Evolutionary conservation across 1,140 invertebrate genomes (phyloP).

Genomic region (Zaprionus inermis): DNA sequence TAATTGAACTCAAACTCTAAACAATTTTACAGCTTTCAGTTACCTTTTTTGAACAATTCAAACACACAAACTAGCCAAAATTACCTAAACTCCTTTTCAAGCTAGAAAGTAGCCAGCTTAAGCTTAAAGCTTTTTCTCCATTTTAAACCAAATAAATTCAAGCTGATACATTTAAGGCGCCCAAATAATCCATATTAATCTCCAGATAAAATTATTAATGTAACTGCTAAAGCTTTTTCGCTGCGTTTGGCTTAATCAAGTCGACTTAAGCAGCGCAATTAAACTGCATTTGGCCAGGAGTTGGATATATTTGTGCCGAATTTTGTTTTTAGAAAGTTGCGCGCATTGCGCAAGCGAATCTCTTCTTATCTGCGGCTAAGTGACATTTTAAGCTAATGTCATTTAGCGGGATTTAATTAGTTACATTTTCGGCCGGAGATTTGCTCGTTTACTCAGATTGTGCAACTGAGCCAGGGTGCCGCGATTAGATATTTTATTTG

Average conservation of each 20-base stretch:
- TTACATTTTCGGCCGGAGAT: neutral
- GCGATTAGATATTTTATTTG: neutral
- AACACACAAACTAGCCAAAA: no score
- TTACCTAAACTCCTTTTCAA: neutral
- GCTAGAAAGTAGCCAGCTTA: neutral
- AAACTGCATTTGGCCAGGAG: neutral
- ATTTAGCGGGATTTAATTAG: conserved; percentile 11
- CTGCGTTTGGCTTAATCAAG: neutral
- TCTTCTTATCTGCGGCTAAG: conserved; percentile 1
- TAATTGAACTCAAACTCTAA: neutral
- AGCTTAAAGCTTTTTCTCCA: neutral
- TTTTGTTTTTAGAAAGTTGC: conserved; percentile 1
- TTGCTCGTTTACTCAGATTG: neutral
- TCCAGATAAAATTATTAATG: neutral
- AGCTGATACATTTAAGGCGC: neutral
- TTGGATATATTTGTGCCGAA: neutral
- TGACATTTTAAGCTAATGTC: conserved; percentile 8
- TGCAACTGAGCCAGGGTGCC: neutral
- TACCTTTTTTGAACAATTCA: no score
- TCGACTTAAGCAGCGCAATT: neutral
- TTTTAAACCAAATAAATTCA: neutral
- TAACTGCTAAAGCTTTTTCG: neutral
- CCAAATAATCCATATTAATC: neutral
- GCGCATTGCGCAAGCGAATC: conserved; percentile 1
- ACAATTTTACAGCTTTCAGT: neutral